Evolutionary conservation across 1,140 invertebrate species (phyloP).

Genomic region (Drosophila suzukii): DNA sequence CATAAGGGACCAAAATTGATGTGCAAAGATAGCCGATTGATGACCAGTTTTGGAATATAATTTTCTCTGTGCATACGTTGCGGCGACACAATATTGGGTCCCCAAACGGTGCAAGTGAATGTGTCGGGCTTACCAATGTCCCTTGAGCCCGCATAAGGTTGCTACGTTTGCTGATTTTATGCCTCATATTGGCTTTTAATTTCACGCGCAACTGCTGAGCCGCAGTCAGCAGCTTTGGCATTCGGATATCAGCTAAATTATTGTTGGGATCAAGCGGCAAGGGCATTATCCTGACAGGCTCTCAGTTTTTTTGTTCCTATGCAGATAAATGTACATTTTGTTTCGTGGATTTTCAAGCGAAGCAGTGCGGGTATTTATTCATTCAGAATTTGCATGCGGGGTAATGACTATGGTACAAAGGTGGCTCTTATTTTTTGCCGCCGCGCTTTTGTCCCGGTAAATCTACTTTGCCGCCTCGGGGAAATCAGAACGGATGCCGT

Average conservation of each 20-base stretch:
- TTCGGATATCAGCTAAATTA: slow-evolving; percentile 51
- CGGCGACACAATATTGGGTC: slow-evolving; percentile 57
- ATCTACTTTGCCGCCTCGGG: slow-evolving; percentile 41
- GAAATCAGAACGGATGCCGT: slow-evolving; percentile 25
- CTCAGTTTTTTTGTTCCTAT: slow-evolving; percentile 18
- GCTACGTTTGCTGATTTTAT: slow-evolving; percentile 73
- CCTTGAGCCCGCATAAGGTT: slow-evolving; percentile 39
- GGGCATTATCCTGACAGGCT: slow-evolving; percentile 41
- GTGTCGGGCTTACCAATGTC: slow-evolving; percentile 20
- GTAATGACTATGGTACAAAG: slow-evolving; percentile 34
- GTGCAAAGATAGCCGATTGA: too few relatives aligned
- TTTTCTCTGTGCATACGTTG: slow-evolving; percentile 22
- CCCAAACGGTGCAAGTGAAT: slow-evolving; percentile 15
- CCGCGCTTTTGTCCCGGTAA: slow-evolving; percentile 29
- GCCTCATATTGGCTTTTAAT: slow-evolving; percentile 79
- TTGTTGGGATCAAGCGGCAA: slow-evolving; percentile 52
- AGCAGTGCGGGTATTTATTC: slow-evolving; percentile 28
- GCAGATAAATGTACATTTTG: slow-evolving; percentile 46
- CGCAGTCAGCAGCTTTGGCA: slow-evolving; percentile 63
- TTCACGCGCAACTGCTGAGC: slow-evolving; percentile 64
- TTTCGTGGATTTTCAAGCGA: too few relatives aligned
- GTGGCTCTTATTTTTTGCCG: neutral
- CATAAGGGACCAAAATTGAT: too few relatives aligned
- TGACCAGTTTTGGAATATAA: too few relatives aligned
- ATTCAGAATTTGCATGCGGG: slow-evolving; percentile 28